Percentiles rank a stretch among this genome's conserved stretches.
Evolutionary conservation across 2,797 vertebrate genomes (phyloP).

Genomic region (Acanthurus tractus): DNA sequence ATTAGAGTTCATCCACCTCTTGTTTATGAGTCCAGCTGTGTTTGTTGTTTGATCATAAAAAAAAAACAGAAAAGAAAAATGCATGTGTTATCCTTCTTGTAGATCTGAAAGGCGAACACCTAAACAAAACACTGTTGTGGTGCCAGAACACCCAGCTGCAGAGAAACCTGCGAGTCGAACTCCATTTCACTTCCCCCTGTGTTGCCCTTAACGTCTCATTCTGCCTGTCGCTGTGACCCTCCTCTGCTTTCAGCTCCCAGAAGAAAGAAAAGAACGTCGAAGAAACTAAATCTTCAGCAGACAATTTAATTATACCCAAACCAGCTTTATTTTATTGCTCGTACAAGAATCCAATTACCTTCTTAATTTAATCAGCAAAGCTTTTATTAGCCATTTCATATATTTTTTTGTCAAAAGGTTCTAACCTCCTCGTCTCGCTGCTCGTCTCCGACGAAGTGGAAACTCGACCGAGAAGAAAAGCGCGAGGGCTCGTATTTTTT

Average conservation of each 20-base stretch:
- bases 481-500: conserved; percentile 33
- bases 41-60: conserved; percentile 3
- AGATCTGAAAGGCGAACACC: conserved; percentile 21
- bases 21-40: background rate
- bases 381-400: conserved; percentile 72
- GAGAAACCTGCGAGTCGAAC: conserved; percentile 24
- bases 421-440: conserved; percentile 22
- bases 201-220: conserved; percentile 42
- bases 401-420: conserved; percentile 47
- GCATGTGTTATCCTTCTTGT: background rate
- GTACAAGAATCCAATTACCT: conserved; percentile 68
- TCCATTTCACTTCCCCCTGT: conserved; percentile 22
- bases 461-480: conserved; percentile 32
- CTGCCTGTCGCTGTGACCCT: conserved; percentile 44
- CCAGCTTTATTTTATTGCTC: conserved; percentile 62
- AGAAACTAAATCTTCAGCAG: conserved; percentile 59
- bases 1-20: background rate
- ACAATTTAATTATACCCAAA: conserved; percentile 69
- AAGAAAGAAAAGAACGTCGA: conserved; percentile 8
- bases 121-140: conserved; percentile 8
- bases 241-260: conserved; percentile 30
- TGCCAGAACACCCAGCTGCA: background rate
- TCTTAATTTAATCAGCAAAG: conserved; percentile 70
- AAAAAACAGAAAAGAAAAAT: background rate
- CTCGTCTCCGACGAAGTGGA: conserved; percentile 32